Evolutionary conservation across 2,113 vertebrate genomes (phyloP).

Genomic region (Laticauda laticaudata): DNA sequence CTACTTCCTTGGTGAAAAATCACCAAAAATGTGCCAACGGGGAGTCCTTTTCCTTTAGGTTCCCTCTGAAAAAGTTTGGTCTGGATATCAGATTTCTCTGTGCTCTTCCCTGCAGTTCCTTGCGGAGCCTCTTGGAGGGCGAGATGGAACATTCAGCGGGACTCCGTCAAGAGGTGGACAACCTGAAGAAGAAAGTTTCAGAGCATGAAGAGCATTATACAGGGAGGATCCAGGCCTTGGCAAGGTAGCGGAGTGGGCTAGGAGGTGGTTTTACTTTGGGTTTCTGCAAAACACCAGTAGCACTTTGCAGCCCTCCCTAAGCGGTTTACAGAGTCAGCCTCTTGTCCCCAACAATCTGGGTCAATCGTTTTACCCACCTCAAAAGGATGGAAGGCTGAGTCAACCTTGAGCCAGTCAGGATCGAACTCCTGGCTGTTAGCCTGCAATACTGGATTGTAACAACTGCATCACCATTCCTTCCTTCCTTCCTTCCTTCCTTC

Average conservation of each 20-base stretch:
- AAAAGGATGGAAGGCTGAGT: too few species aligned
- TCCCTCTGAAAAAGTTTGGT: not conserved
- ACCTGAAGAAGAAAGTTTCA: conserved; percentile 79
- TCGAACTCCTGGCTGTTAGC: too few species aligned
- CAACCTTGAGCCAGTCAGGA: too few species aligned
- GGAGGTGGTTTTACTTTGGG: not conserved
- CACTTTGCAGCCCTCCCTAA: too few species aligned
- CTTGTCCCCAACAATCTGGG: too few species aligned
- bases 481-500: too few species aligned
- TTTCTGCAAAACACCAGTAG: not conserved
- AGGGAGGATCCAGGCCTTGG: conserved; percentile 86
- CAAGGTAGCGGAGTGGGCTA: conserved; percentile 73
- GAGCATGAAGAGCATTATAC: conserved; percentile 90
- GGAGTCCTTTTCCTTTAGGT: not conserved
- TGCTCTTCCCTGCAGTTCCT: conserved; percentile 76
- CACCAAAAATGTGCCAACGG: not conserved
- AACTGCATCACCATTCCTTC: too few species aligned
- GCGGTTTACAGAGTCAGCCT: too few species aligned
- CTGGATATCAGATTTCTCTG: not conserved
- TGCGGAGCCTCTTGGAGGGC: conserved; percentile 88
- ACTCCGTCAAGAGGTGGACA: conserved; percentile 87
- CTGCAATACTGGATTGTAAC: too few species aligned
- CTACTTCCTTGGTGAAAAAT: not conserved
- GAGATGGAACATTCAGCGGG: conserved; percentile 96
- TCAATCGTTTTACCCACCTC: too few species aligned